These are phyloP conservation scores for Gadus chalcogrammus DNA, from an alignment of 2,113 vertebrate species.

Conservation along the genomic window DNA sequence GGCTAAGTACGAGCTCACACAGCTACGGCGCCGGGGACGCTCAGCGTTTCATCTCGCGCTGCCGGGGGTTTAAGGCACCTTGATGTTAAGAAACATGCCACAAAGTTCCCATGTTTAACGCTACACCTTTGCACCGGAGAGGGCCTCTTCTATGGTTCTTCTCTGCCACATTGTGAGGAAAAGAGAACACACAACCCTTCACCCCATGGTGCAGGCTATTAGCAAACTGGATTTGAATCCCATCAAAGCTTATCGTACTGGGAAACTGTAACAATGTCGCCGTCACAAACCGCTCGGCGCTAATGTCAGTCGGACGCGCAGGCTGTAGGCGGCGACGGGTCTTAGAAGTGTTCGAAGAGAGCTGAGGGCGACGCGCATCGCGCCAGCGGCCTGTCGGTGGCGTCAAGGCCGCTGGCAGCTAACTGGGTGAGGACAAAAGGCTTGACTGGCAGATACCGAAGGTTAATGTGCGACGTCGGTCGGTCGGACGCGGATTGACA, in stretches of 20 bases:
- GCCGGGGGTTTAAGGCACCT: constrained; percentile 49
- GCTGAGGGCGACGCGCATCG: constrained; percentile 12
- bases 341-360: constrained; percentile 39
- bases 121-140: too few species aligned
- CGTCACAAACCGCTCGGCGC: constrained; percentile 35
- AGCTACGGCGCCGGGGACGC: constrained; percentile 46
- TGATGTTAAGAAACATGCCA: constrained; percentile 14
- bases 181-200: background rate
- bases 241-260: constrained; percentile 49
- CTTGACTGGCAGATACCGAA: constrained; percentile 35
- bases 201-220: constrained; percentile 1
- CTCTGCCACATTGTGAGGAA: too few species aligned
- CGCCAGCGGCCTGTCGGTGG: constrained; percentile 21
- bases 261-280: constrained; percentile 45
- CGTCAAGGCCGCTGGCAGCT: constrained; percentile 19
- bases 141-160: too few species aligned
- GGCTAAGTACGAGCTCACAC: constrained; percentile 37
- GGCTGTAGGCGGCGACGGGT: constrained; percentile 31
- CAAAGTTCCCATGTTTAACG: too few species aligned
- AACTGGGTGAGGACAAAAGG: constrained; percentile 37
- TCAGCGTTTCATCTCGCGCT: constrained; percentile 18
- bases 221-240: constrained; percentile 1
- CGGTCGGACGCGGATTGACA: constrained; percentile 43
- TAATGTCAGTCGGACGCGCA: constrained; percentile 41
- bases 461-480: constrained; percentile 20